Percentiles rank a stretch among this genome's conserved stretches.
These are phyloP conservation scores for Odontocolon sp. DNA, from an alignment of 2,888 invertebrate species.

Conservation along the genomic window DNA sequence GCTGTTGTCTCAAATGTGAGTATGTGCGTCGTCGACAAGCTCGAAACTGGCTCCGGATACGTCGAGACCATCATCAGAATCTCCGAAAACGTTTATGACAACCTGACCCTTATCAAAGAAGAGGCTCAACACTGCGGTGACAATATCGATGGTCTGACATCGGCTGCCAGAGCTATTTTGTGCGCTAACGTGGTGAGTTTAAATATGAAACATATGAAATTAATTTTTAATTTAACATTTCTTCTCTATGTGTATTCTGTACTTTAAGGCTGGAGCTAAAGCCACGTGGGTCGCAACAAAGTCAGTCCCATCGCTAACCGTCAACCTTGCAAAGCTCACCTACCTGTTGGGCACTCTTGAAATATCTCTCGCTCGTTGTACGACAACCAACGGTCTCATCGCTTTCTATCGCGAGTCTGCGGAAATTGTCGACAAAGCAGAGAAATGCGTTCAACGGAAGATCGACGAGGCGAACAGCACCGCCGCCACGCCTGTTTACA, in stretches of 20 bases:
- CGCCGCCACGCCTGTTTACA: neutral
- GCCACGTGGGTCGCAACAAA: constrained; percentile 46
- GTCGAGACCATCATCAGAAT: constrained; percentile 53
- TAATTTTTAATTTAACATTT: neutral
- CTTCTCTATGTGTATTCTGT: too few species aligned
- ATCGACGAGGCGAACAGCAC: neutral
- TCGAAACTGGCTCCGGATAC: constrained; percentile 57
- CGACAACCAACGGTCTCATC: constrained; percentile 28
- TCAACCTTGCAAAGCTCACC: constrained; percentile 27
- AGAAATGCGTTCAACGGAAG: constrained; percentile 47
- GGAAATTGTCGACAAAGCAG: neutral
- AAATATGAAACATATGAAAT: neutral
- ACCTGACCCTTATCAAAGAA: constrained; percentile 44
- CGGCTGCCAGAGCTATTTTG: constrained; percentile 48
- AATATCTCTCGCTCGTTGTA: constrained; percentile 36
- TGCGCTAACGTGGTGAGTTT: constrained; percentile 65
- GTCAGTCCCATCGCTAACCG: constrained; percentile 31
- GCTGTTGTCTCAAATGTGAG: constrained; percentile 39
- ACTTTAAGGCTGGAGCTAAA: constrained; percentile 57
- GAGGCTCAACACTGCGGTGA: constrained; percentile 51
- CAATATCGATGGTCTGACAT: constrained; percentile 36
- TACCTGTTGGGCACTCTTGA: constrained; percentile 27
- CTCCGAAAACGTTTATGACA: constrained; percentile 22
- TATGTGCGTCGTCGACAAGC: constrained; percentile 58
- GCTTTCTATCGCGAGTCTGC: constrained; percentile 12